phyloP scores from a whole-genome alignment of 2,888 invertebrate genomes.

The Exephanes ischioxanthus region DNA sequence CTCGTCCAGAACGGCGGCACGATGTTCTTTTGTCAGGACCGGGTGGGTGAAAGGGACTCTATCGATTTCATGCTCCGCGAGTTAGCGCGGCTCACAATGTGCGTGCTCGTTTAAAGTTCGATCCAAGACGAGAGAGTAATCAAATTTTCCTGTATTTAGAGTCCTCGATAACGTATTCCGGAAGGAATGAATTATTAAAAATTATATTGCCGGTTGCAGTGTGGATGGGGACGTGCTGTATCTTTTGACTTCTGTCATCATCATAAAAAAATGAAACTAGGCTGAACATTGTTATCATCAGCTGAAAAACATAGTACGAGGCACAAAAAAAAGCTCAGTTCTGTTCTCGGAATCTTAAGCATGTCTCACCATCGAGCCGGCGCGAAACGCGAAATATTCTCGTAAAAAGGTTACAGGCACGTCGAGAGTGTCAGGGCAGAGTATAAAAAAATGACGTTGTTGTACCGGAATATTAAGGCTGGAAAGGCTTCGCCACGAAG shows the following conservation, averaged over 20 bases:
- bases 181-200: background rate
- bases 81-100: background rate
- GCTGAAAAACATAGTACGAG: background rate
- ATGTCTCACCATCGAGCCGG: constrained; percentile 28
- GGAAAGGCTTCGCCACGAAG: constrained; percentile 37
- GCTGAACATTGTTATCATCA: background rate
- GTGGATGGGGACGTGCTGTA: no score
- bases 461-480: constrained; percentile 54
- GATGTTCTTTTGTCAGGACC: background rate
- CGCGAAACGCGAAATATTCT: constrained; percentile 37
- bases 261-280: background rate
- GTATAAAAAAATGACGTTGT: constrained; percentile 52
- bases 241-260: background rate
- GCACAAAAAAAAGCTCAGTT: background rate
- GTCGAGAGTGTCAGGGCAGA: constrained; percentile 27
- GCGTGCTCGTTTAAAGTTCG: background rate
- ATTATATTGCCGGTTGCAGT: no score
- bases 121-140: background rate
- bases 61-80: background rate
- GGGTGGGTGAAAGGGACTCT: background rate
- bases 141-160: background rate
- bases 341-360: constrained; percentile 3
- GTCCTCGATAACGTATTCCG: background rate
- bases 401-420: constrained; percentile 59
- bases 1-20: constrained; percentile 8